Percentiles rank a stretch among this genome's conserved stretches.
Conservation (phyloP, 2,888 invertebrate species). For the Adineta ricciae region DNA sequence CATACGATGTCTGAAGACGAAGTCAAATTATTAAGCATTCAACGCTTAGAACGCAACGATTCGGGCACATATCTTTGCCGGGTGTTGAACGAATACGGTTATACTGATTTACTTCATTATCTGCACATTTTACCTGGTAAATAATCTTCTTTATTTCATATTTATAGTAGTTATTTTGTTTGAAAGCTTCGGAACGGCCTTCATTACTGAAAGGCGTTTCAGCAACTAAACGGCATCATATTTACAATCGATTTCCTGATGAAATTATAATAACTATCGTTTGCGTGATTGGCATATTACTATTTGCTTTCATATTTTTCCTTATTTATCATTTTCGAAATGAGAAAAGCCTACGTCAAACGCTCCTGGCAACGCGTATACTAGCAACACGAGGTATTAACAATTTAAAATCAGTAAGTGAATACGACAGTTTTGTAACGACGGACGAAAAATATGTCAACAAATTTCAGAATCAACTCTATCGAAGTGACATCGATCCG, state of each 20-base stretch:
- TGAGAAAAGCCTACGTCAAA: neutral
- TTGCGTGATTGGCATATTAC: neutral
- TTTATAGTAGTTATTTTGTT: neutral
- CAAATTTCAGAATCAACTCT: neutral
- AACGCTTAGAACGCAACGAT: neutral
- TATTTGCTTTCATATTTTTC: neutral
- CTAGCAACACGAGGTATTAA: neutral
- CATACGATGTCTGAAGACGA: slow-evolving; percentile 6
- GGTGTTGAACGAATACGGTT: slow-evolving; percentile 9
- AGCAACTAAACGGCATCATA: neutral
- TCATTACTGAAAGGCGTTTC: neutral
- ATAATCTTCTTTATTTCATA: neutral
- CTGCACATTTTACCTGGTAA: neutral
- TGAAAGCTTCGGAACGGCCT: neutral
- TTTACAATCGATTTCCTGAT: neutral
- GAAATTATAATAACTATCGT: neutral
- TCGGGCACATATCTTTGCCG: neutral
- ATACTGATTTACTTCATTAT: neutral
- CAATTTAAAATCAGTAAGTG: neutral
- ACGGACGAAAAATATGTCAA: too few relatives aligned
- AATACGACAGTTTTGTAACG: too few relatives aligned
- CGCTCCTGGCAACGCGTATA: slow-evolving; percentile 14
- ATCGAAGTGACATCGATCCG: slow-evolving; percentile 4
- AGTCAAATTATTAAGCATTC: neutral
- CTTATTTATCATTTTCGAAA: slow-evolving; percentile 20